Evolutionary conservation across 2,113 vertebrate species (phyloP).

Genomic region (Sisor rabdophorus): DNA sequence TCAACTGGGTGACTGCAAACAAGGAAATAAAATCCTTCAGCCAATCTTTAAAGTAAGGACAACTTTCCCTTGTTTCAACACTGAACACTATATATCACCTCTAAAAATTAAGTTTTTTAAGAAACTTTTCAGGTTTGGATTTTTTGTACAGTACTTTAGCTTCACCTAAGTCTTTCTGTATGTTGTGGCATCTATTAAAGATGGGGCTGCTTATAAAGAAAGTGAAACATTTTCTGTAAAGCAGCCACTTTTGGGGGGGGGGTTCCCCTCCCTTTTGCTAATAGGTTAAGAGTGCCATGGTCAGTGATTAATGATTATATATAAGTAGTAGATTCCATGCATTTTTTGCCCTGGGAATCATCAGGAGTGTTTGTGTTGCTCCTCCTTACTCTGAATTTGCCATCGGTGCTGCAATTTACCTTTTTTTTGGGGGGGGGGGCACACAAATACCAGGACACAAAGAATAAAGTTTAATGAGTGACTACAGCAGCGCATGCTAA

Average conservation of each 20-base stretch:
- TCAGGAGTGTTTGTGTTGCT: conserved; percentile 3
- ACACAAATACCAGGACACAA: conserved; percentile 9
- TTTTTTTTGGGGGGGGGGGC: neutral
- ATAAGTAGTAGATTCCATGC: conserved; percentile 58
- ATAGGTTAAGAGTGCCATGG: conserved; percentile 11
- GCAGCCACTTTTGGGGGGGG: too few relatives aligned
- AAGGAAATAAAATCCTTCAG: conserved; percentile 13
- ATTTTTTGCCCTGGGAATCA: conserved; percentile 55
- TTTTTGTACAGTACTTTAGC: neutral
- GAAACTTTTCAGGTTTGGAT: neutral
- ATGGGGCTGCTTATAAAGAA: conserved; percentile 18
- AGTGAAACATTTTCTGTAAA: conserved; percentile 17
- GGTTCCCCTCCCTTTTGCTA: too few relatives aligned
- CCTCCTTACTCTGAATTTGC: conserved; percentile 18
- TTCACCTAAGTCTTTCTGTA: neutral
- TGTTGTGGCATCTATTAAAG: neutral
- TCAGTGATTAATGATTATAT: conserved; percentile 66
- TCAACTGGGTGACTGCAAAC: conserved; percentile 9
- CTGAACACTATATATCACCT: neutral
- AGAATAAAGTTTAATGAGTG: conserved; percentile 13
- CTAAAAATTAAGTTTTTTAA: neutral
- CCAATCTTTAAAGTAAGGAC: too few relatives aligned
- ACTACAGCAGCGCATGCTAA: conserved; percentile 9
- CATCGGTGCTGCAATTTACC: conserved; percentile 39
- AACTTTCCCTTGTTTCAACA: neutral